phyloP scores from a whole-genome alignment of 35 echinoderm and acorn worm genomes.

The Acanthaster planci region DNA sequence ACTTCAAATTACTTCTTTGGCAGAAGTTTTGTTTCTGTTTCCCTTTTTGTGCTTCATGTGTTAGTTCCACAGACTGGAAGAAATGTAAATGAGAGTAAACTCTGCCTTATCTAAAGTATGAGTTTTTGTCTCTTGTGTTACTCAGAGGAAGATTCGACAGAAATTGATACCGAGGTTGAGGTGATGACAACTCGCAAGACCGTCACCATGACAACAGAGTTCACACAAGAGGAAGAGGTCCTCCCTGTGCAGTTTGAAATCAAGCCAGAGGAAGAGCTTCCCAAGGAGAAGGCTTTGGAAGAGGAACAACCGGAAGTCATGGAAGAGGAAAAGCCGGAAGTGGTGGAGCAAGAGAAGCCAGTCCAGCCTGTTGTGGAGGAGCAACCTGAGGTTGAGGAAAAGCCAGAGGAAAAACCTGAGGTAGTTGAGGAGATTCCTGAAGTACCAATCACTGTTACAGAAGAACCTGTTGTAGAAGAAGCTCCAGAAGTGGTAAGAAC shows the following conservation, averaged over 20 bases:
- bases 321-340: conserved; percentile 40
- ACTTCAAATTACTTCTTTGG: too few relatives aligned
- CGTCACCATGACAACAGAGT: conserved; percentile 54
- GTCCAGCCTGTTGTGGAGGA: conserved; percentile 8
- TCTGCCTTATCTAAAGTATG: neutral
- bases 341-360: conserved; percentile 16
- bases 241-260: conserved; percentile 13
- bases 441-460: too few relatives aligned
- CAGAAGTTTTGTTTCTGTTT: too few relatives aligned
- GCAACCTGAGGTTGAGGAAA: neutral
- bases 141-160: conserved; percentile 66
- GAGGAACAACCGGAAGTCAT: neutral
- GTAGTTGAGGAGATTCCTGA: conserved; percentile 32
- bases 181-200: conserved; percentile 42
- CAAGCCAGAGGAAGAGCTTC: conserved; percentile 42
- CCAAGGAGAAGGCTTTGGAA: conserved; percentile 20
- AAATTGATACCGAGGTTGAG: conserved; percentile 69
- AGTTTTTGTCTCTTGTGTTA: neutral
- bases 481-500: neutral
- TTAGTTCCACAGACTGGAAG: too few relatives aligned
- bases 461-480: conserved; percentile 25
- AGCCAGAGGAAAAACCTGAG: conserved; percentile 22
- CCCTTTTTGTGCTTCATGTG: too few relatives aligned
- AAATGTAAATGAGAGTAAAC: neutral
- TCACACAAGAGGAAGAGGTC: conserved; percentile 37